Conservation (phyloP, 2,113 vertebrate genomes). For the Gnathonemus echidnorhynchus region DNA sequence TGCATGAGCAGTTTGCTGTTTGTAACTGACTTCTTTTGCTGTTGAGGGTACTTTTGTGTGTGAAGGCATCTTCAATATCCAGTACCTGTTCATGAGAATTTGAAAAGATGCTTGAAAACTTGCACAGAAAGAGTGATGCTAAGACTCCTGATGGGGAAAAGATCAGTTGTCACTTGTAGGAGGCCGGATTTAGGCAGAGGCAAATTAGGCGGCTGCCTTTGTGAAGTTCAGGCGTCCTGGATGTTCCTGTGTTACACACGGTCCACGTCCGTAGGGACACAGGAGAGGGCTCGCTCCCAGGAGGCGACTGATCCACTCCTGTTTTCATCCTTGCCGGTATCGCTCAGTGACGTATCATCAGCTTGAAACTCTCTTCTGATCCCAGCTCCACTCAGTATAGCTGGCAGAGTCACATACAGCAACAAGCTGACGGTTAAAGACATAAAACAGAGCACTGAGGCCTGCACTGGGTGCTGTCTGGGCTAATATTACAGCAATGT, state of each 20-base stretch:
- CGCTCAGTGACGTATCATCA: background rate
- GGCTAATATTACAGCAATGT: background rate
- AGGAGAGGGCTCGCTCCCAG: background rate
- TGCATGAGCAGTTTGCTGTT: background rate
- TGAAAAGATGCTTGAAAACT: background rate
- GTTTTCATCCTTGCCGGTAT: background rate
- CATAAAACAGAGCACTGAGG: background rate
- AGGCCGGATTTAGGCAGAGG: background rate
- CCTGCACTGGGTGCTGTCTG: background rate
- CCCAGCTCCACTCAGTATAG: background rate
- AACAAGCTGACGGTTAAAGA: background rate
- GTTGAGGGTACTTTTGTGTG: background rate
- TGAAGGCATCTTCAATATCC: background rate
- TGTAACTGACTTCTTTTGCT: background rate
- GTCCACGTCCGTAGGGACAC: background rate
- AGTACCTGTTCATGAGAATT: background rate
- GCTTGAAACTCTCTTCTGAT: background rate
- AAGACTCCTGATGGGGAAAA: background rate
- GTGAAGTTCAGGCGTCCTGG: background rate
- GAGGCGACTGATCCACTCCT: background rate
- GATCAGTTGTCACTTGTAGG: background rate
- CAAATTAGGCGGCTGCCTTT: background rate
- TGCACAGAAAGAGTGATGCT: background rate
- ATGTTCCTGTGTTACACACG: background rate
- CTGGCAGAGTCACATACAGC: background rate